Percentiles rank a stretch among this genome's conserved stretches.
Conservation (phyloP, 2,797 vertebrate genomes). For the Coendou prehensilis region DNA sequence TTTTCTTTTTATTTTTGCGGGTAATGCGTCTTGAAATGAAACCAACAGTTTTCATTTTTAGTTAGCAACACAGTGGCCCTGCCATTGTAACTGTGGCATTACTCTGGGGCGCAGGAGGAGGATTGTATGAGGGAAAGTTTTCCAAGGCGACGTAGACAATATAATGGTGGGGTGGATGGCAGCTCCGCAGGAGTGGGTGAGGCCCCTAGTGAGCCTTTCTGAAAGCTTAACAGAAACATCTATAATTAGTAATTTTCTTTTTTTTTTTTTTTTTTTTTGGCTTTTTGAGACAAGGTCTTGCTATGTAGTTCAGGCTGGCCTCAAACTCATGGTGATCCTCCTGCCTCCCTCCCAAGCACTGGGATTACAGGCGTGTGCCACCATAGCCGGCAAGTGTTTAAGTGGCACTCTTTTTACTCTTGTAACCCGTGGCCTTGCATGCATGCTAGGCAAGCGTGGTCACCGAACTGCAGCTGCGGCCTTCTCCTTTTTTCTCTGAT, state of each 20-base stretch:
- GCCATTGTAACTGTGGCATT: not conserved
- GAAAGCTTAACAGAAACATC: not conserved
- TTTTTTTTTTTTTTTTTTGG: not conserved
- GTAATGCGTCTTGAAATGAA: not conserved
- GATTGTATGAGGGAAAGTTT: not conserved
- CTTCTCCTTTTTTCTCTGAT: not conserved
- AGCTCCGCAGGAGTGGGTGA: not conserved
- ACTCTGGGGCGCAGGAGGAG: not conserved
- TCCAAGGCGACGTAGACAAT: not conserved
- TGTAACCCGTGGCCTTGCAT: not conserved
- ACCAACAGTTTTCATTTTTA: not conserved
- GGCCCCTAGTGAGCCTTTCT: not conserved
- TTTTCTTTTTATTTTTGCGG: not conserved
- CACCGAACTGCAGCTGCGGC: not conserved
- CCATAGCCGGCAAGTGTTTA: not conserved
- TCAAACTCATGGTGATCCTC: not conserved
- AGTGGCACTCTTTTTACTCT: not conserved
- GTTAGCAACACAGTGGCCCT: too few species aligned
- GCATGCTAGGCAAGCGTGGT: not conserved
- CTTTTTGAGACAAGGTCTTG: not conserved
- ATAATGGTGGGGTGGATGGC: not conserved
- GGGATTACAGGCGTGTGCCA: not conserved
- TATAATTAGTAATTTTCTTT: conserved; percentile 25
- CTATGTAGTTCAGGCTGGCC: not conserved
- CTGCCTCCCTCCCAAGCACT: not conserved